Base-by-base conservation (phyloP, 2,888 invertebrate species). In the Linnaemya tessellans region DNA sequence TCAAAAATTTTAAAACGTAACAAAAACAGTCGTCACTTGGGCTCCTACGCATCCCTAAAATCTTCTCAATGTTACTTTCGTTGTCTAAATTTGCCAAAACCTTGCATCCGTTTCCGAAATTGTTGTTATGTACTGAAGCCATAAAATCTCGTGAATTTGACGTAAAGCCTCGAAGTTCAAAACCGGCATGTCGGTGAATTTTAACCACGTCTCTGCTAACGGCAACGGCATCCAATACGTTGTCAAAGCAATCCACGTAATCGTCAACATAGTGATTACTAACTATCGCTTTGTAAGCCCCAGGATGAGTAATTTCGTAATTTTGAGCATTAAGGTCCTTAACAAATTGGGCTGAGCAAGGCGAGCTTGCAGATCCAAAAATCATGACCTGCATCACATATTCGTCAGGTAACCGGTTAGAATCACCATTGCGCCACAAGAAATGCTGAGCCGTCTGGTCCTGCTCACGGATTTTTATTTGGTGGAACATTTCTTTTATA, bases 291-390 rank as follows among this genome's bases (percentile, higher is more conserved):
- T 51, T 22, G 7, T 77, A 46, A 30, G 86, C 87, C 13, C 71
- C n/a, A 8, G 80, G 64, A 70, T 68, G 62, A 22, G 22, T 20
- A 35, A 68, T 49, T 15, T 71, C 68, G 73, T 79, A 81, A 4
- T 22, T 10, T 9, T 7, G 38, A 8, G 80, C 74, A 9, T 74
- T 74, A 0, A 49, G 30, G 13, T 71, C 64, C 9, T 73, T 80
- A 0, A 80, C 65, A 13, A 65, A 80, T 10, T 80, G 65, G 1
- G 84, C 84, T 22, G 82, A 82, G 58, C 77, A 82, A 49, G 77
- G 82, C 10, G 77, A 86, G 51, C 79, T 75, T 9, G 80, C 73
- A 51, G 87, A 87, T 9, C 83, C 84, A 51, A 88, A 87, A 20
- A 86, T 87, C 86, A 88, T 84, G 1, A 54, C 82, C 30, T n/a